A percentile compares a stretch with the other conserved stretches of the same genome.
Evolutionary conservation across 2,888 invertebrate species (phyloP).

Genomic region (Dione vanillae): DNA sequence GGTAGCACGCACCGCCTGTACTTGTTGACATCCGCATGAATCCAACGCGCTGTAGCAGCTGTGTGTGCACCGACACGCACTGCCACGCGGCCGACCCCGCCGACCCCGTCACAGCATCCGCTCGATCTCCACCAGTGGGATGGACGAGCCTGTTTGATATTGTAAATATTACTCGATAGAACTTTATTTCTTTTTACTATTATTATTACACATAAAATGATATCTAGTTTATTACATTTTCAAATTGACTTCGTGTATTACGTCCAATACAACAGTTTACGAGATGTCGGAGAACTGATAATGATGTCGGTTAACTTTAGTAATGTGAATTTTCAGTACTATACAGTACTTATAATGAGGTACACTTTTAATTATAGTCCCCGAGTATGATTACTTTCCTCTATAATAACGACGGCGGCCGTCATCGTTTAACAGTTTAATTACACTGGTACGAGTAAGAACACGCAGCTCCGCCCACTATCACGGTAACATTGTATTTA

Average conservation of each 20-base stretch:
- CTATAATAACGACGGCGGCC: constrained; percentile 25
- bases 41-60: constrained; percentile 37
- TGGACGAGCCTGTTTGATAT: not conserved
- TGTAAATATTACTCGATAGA: not conserved
- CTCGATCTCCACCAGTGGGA: not conserved
- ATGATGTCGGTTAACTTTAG: not conserved
- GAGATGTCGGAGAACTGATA: not conserved
- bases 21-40: constrained; percentile 46
- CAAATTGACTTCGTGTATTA: not conserved
- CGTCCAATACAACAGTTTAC: not conserved
- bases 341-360: not conserved
- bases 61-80: constrained; percentile 38
- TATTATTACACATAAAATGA: not conserved
- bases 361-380: constrained; percentile 18
- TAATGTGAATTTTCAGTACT: not conserved
- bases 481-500: not conserved
- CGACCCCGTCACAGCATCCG: not conserved
- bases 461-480: constrained; percentile 12
- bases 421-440: constrained; percentile 35
- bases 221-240: constrained; percentile 9
- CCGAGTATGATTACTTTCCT: not conserved
- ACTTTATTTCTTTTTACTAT: not conserved
- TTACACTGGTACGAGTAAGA: constrained; percentile 21
- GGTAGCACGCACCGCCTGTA: constrained; percentile 49
- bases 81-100: constrained; percentile 29